These are phyloP conservation scores for Clarias laeviceps DNA, from an alignment of 2,797 vertebrate species.

Conservation along the genomic window DNA sequence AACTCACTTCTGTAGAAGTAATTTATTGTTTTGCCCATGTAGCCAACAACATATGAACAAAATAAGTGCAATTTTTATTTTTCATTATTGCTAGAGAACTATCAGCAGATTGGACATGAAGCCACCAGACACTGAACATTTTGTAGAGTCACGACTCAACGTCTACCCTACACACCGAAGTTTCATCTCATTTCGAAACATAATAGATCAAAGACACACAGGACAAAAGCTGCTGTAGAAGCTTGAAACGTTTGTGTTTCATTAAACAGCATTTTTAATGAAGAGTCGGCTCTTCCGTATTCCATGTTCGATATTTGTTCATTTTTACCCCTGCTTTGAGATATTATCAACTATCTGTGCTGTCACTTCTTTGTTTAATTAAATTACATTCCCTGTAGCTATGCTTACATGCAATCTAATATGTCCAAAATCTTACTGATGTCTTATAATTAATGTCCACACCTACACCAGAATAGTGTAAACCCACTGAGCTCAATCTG, in stretches of 20 bases:
- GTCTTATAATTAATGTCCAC: neutral
- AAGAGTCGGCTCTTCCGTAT: neutral
- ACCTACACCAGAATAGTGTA: neutral
- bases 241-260: neutral
- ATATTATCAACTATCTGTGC: neutral
- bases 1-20: neutral
- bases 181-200: neutral
- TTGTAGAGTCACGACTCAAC: neutral
- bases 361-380: neutral
- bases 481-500: neutral
- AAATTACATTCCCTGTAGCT: neutral
- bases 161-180: neutral
- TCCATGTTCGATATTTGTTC: neutral
- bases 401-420: neutral
- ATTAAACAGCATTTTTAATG: neutral
- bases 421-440: neutral
- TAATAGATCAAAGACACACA: neutral
- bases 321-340: neutral
- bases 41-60: neutral
- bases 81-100: neutral
- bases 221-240: neutral
- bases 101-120: neutral
- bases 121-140: neutral
- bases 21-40: neutral
- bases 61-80: no score